These are phyloP conservation scores for Iphiclides podalirius DNA, from an alignment of 2,888 invertebrate genomes.

Conservation along the genomic window DNA sequence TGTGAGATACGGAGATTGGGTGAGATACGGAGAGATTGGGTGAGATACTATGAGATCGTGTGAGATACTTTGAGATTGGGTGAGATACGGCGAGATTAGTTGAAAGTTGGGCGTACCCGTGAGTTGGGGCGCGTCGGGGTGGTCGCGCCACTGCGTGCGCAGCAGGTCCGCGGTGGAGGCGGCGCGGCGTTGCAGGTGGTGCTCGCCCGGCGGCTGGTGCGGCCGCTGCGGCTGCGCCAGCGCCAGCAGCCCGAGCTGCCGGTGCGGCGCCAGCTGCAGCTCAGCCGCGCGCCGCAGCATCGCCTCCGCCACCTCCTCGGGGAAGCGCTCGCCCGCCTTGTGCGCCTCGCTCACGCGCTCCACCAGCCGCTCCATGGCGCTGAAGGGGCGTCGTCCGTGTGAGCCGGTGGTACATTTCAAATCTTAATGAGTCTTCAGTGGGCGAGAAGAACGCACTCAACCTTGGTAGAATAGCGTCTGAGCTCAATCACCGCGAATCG, in stretches of 20 bases:
- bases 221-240: constrained; percentile 38
- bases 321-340: constrained; percentile 52
- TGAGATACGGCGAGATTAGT: no score
- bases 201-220: no score
- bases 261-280: constrained; percentile 49
- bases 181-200: constrained; percentile 45
- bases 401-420: no score
- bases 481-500: no score
- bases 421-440: no score
- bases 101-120: constrained; percentile 52
- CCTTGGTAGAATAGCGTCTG: no score
- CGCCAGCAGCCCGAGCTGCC: constrained; percentile 50
- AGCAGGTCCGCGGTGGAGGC: constrained; percentile 48
- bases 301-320: constrained; percentile 44
- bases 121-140: constrained; percentile 36
- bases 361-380: constrained; percentile 47
- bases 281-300: constrained; percentile 38
- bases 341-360: constrained; percentile 49
- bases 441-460: no score
- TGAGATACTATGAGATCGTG: no score
- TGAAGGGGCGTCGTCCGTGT: no score
- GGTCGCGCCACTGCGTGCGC: constrained; percentile 49
- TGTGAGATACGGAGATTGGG: no score
- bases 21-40: no score
- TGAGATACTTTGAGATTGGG: no score